Base-by-base conservation (phyloP, 2,113 vertebrate species). In the Anhinga rufa region DNA sequence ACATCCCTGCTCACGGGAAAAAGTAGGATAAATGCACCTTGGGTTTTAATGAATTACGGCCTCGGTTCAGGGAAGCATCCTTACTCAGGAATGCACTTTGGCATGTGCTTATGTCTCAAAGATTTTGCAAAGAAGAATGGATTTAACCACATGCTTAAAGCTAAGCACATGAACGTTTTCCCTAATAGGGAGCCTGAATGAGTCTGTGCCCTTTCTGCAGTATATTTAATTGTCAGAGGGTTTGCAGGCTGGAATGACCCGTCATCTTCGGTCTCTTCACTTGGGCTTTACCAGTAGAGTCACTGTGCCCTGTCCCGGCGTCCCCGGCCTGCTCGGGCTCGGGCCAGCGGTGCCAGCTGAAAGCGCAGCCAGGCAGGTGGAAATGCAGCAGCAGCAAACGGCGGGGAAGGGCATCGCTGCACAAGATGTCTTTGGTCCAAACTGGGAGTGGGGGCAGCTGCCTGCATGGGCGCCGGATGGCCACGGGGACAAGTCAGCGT, bases 121-220 rank as follows among this genome's bases (percentile, higher is more conserved):
- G 96, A 93, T 91, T 97, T 96, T 86, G 80, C 88, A 87, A 61
- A 97, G 91, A 95, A 94, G 95, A 96, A 96, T 91, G 81, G 81
- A 91, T 91, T 95, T 95, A 94, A 95, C 92, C 95, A 85, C 92
- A 92, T 92, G 86, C 83, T 94, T 95, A 93, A 94, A 96, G 93
- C 94, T 95, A 71, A 97, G 95, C 94, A 91, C 89, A 94, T 75
- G 74, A 92, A 49, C 55, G 78, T 93, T 96, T 96, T 96, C 51
- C 85, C 93, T 95, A 92, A 94, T 88, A 92, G 93, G 89, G 78
- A 82, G 84, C 70, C 86, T 48, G 70, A 57, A 61, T 62, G 61
- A 57, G 65, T 49, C 80, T 82, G 38, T 46, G 92, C 83, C 62
- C 82, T 94, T 94, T 84, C 60, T 80, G 77, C 86, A 85, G 51